Base-by-base conservation (phyloP, 2,113 vertebrate species). In the Dinomys branickii region DNA sequence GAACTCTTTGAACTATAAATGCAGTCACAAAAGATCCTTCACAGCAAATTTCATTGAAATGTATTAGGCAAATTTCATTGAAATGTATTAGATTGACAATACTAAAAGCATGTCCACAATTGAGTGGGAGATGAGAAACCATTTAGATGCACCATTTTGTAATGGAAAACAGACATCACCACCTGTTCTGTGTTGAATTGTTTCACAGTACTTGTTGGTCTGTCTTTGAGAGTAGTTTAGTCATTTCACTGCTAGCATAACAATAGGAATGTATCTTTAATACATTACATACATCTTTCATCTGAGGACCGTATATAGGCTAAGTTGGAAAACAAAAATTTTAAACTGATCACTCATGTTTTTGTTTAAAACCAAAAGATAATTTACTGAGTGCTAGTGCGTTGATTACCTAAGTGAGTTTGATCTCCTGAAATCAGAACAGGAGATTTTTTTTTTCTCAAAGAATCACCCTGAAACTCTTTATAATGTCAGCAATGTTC, bases 341-440 rank as follows among this genome's bases (percentile, higher is more conserved):
- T 85, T 82, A 92, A 93, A 86, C n/a, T 47, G 56, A 90, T 59
- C 59, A 65, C 69, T 88, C 82, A 24, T 56, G 44, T 65, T 69
- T 96, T 73, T 94, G 30, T 78, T 17, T 41, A 81, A 94, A 78
- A 78, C 1, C 0, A 8, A 82, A 75, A 77, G 83, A 56, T 77
- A 54, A 71, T 90, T 90, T 85, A 30, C 61, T 90, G 44, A 90
- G 47, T 95, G 44, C 58, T 26, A 16, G 59, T 35, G 10, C 52
- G 73, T 85, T 82, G 59, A 69, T 96, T 59, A 58, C 28, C 13
- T 78, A 87, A 52, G 11, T 85, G 35, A 92, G 19, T 56, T 77
- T 83, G 58, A 52, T 59, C n/a, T 92, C 38, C 75, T 88, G 54
- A 56, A 94, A 95, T 96, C 41, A 94, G 83, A 93, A 82, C 41